Evolutionary conservation across 1,140 invertebrate genomes (phyloP), one percentile per base, ranked within the genome.

Genomic region (Brachionus rotundiformis): DNA sequence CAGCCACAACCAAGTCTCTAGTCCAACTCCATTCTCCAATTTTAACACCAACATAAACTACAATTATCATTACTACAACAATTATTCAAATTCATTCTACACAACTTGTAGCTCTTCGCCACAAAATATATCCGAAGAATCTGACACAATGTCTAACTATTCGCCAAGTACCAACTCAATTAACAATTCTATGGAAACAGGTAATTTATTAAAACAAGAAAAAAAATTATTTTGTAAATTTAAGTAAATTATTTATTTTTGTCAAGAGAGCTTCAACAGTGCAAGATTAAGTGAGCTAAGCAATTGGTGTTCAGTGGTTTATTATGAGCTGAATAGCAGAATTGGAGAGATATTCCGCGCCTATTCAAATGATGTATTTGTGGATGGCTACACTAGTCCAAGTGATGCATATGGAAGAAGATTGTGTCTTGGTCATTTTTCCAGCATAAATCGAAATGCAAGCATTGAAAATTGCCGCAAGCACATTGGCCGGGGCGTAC

Each of bases 321-420:
- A 99, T 86, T 99, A 98, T 89, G 98, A 99, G 88, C 89, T 98
- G 44, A 97, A 99, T 86, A 95, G 95, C n/a, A 95, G 98, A 89
- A 83, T 83, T 23, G 83, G 83, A 6, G 83, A 83, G 31, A 68
- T 71, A 13, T 83, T 81, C 36, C 61, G 83, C 29, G 79, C 63
- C n/a, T 44, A 25, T 16, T 16, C 23, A 8, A 44, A 39, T 27
- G 39, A 36, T 16, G 5, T 82, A 5, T 54, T 76, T 39, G 59
- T 82, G 6, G 81, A 82, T 31, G 68, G 81, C 5, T 84, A 86
- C 84, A 83, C 83, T 86, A 94, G 95, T 90, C 94, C 94, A 1
- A 95, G 93, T 85, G 63, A 71, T 65, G 11, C 29, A 0, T 95
- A 94, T 87, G 94, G 93, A 63, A 94, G 96, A 88, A 91, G 95